Evolutionary conservation across 1,140 invertebrate genomes (phyloP), one percentile per base, ranked within the genome.

Genomic region (Luehdorfia chinensis): DNA sequence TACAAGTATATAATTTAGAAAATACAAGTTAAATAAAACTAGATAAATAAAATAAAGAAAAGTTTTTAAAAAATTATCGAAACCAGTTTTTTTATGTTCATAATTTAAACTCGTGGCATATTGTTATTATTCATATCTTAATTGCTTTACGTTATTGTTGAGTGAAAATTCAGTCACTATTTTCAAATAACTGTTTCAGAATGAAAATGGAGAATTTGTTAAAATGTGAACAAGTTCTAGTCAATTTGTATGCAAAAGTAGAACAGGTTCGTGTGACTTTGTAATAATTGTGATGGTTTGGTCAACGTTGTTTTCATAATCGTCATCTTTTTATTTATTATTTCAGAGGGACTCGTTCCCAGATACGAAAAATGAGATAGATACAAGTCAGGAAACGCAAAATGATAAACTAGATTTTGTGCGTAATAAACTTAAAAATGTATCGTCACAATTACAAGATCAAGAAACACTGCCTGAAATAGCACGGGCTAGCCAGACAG

Each of bases 191-290:
- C n/a, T 60, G 39, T 88, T 88, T 47, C 67, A 93, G 91, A 66
- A 85, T 92, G 71, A 92, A 90, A 73, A 85, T 91, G 62, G 90
- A 91, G 59, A 92, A 91, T 25, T 72, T 92, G 18, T 70, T 88
- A 13, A 90, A 90, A 72, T 92, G 91, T 59, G 91, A 92, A 77
- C 88, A 89, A 60, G 90, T 93, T 39, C 72, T 93, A 4, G 70
- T 89, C 14, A 92, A 90, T 73, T 81, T 92, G 28, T 88, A 90
- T 44, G 83, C 86, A 21, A 92, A 90, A 89, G 89, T 91, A 39
- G 87, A 90, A 76, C 86, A 90, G 89, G 91, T 88, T 51, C 41
- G 63, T n/a, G n/a, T 56, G 16, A 3, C 6, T 28, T 23, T 6
- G 19, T 2, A 21, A 21, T 21, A 6, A 3, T 21, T 21, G 2